These are phyloP conservation scores for Lepus townsendii DNA, from an alignment of 2,797 vertebrate species.

Conservation along the genomic window DNA sequence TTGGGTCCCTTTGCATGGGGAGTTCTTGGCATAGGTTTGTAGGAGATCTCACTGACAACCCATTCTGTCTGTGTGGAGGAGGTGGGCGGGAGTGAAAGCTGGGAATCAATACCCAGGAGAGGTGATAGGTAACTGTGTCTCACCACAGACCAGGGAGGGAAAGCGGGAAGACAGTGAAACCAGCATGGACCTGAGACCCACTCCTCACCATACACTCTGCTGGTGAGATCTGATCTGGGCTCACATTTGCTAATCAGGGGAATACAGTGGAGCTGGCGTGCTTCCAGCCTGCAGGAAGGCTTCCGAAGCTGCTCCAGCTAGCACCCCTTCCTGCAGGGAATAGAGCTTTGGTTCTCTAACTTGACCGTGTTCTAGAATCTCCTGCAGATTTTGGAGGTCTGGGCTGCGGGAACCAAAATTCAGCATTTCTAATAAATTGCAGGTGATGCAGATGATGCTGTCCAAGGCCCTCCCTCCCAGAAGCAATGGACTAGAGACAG, in stretches of 20 bases:
- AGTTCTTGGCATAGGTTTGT: neutral
- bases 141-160: neutral
- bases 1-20: neutral
- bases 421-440: neutral
- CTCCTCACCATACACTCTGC: neutral
- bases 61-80: neutral
- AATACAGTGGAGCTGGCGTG: neutral
- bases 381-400: neutral
- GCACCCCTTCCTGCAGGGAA: neutral
- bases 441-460: neutral
- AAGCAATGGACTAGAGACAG: neutral
- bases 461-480: neutral
- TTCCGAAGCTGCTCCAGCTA: neutral
- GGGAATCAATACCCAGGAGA: neutral
- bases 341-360: neutral
- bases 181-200: neutral
- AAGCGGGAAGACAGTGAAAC: neutral
- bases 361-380: neutral
- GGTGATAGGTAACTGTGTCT: neutral
- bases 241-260: neutral
- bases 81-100: neutral
- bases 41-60: neutral
- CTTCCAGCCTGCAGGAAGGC: neutral
- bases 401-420: neutral
- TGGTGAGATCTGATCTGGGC: neutral